Base-by-base conservation (phyloP, 2,113 vertebrate genomes). In the Microtus richardsoni region DNA sequence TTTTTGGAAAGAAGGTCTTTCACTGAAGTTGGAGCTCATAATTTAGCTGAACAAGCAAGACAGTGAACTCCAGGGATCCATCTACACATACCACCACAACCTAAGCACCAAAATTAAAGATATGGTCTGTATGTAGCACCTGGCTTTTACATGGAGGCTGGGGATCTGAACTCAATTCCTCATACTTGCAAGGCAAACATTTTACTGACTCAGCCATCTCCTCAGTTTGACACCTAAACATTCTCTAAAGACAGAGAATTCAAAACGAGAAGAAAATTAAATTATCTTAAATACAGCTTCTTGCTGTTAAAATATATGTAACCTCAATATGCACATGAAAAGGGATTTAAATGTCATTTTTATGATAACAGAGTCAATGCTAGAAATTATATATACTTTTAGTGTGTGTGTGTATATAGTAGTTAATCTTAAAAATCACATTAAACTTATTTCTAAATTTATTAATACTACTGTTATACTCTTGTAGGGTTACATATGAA, bases 221-320 rank as follows among this genome's bases (percentile, higher is more conserved):
- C 47, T n/a, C 33, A 88, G 66, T 36, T 26, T 64, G 9, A 71
- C 8, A 93, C 68, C 66, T 77, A 91, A 82, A 91, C 39, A 92
- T 44, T 78, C 90, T 70, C 13, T 54, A 39, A 41, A 62, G 5
- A 93, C 2, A 91, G 21, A 88, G 33, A 92, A 96, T 89, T 92
- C 41, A 96, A 91, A 94, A 94, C 88, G 30, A 92, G 30, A 93
- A 91, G 73, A 86, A 13, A 19, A 79, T 79, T 30, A 94, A 17
- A 73, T 92, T 49, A 44, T 68, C 30, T 85, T 68, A 68, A 85
- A 49, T 83, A 64, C 79, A 93, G 66, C 30, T 83, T 96, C 83
- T 95, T 96, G 33, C n/a, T 93, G 94, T 87, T 75, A 19, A 97
- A 93, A 94, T n/a, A 70, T 36, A 66, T 36, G 26, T 90, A 95